Evolutionary conservation across 2,113 vertebrate species (phyloP).

Genomic region (zebrafish (Danio rerio)): DNA sequence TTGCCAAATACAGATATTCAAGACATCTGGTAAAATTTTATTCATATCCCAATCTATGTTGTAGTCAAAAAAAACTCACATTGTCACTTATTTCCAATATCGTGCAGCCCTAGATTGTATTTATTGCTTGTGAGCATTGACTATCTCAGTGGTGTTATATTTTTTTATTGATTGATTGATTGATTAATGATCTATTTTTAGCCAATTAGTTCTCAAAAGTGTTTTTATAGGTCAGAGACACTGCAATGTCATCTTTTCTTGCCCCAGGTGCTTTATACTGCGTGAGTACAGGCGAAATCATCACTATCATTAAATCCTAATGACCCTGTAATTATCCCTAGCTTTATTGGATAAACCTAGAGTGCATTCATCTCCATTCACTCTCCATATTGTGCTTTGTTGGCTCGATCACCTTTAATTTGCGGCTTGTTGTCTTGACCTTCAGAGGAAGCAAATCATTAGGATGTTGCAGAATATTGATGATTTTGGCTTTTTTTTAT

Average conservation of each 20-base stretch:
- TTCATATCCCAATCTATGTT: too few relatives aligned
- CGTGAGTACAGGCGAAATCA: conserved; percentile 18
- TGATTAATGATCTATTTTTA: background rate
- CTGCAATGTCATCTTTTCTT: background rate
- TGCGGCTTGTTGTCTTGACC: conserved; percentile 45
- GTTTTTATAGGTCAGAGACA: background rate
- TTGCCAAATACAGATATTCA: too few relatives aligned
- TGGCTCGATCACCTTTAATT: conserved; percentile 38
- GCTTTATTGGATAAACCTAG: conserved; percentile 33
- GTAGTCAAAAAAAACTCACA: too few relatives aligned
- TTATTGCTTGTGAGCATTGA: background rate
- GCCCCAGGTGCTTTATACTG: conserved; percentile 14
- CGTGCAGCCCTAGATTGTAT: too few relatives aligned
- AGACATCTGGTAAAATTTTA: too few relatives aligned
- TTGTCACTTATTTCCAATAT: too few relatives aligned
- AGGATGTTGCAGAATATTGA: conserved; percentile 29
- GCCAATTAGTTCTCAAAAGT: background rate
- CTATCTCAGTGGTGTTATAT: background rate
- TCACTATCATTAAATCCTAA: conserved; percentile 43
- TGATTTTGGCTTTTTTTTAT: background rate
- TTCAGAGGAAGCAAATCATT: conserved; percentile 44
- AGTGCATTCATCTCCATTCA: conserved; percentile 41
- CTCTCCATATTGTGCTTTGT: conserved; percentile 28
- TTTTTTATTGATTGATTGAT: background rate
- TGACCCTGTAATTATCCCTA: conserved; percentile 48